Evolutionary conservation across 2,797 vertebrate genomes (phyloP).

Genomic region (Gymnodraco acuticeps): DNA sequence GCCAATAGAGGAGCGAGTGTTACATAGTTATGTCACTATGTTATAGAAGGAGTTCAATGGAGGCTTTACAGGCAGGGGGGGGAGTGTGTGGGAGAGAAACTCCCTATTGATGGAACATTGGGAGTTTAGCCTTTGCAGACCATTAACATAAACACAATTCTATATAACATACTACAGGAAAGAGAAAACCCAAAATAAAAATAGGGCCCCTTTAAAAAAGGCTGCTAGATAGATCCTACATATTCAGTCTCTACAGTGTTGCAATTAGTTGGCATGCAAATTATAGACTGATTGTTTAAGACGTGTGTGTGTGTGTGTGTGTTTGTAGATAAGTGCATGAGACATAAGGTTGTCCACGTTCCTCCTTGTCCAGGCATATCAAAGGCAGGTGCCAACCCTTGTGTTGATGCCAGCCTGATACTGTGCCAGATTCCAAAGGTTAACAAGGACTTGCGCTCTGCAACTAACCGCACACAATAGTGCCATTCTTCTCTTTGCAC

Average conservation of each 20-base stretch:
- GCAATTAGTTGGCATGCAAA: neutral
- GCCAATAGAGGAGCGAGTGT: no score
- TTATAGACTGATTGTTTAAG: neutral
- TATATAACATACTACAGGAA: no score
- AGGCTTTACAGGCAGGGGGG: no score
- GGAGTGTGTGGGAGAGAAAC: no score
- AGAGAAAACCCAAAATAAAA: no score
- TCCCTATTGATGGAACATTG: no score
- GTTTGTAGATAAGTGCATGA: constrained; percentile 28
- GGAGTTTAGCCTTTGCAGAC: no score
- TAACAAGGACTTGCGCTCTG: constrained; percentile 78
- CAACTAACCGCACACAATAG: constrained; percentile 74
- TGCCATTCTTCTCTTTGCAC: constrained; percentile 71
- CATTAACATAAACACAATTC: no score
- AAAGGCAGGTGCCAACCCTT: constrained; percentile 75
- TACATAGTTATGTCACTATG: no score
- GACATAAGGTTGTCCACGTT: constrained; percentile 60
- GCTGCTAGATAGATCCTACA: neutral
- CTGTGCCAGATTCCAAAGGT: constrained; percentile 77
- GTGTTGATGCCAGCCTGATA: constrained; percentile 67
- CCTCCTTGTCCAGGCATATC: constrained; percentile 68
- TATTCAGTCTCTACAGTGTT: neutral
- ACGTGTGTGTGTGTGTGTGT: constrained; percentile 1
- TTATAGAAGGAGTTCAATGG: no score
- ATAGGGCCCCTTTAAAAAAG: neutral